Evolutionary conservation across 1,140 invertebrate species (phyloP).

Genomic region (Drosophila bocqueti): DNA sequence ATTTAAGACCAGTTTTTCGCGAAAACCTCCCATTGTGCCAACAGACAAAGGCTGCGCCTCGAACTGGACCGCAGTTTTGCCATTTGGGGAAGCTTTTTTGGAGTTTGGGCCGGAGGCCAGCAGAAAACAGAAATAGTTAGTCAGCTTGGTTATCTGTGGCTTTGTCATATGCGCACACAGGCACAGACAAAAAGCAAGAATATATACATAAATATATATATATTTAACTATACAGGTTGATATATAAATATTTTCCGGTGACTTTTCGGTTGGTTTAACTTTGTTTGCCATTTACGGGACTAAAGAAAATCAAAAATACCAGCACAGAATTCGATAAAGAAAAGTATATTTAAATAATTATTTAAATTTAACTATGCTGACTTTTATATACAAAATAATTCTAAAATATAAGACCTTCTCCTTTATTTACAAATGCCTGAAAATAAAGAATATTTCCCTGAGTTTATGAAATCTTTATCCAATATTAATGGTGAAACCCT

Average conservation of each 20-base stretch:
- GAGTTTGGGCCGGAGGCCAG: conserved; percentile 31
- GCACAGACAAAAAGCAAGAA: neutral
- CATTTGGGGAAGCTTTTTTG: conserved; percentile 11
- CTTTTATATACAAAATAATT: neutral
- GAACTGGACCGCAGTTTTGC: conserved; percentile 13
- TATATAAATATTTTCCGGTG: conserved; percentile 32
- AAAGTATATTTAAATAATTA: neutral
- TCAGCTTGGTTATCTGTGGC: conserved; percentile 60
- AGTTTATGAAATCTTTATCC: neutral
- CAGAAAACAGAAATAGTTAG: conserved; percentile 61
- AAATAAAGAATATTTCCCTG: neutral
- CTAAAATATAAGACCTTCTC: neutral
- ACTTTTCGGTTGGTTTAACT: conserved; percentile 35
- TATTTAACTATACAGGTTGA: neutral
- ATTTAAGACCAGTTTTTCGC: neutral
- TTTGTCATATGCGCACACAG: conserved; percentile 25
- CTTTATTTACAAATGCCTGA: neutral
- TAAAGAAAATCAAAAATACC: neutral
- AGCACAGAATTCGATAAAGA: conserved; percentile 1
- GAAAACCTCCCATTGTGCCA: neutral
- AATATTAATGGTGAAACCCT: neutral
- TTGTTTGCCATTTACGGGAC: conserved; percentile 24
- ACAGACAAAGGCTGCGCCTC: neutral
- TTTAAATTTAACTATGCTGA: neutral
- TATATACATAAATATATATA: neutral